phyloP scores from a whole-genome alignment of 2,113 vertebrate species.

The Barbus barbus region DNA sequence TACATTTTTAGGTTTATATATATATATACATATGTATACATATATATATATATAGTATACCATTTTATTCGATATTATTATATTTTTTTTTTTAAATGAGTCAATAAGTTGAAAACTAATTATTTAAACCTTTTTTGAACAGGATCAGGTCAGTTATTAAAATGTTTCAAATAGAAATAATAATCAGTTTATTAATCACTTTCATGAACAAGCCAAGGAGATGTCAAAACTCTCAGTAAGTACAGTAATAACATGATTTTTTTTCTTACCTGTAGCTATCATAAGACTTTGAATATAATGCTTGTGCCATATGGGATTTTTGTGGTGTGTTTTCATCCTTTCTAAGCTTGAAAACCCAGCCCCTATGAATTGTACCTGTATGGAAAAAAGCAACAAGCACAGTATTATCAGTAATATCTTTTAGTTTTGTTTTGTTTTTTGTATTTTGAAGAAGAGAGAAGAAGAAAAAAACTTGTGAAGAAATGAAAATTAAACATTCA shows the following conservation, averaged over 20 bases:
- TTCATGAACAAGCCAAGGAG: background rate
- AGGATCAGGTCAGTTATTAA: background rate
- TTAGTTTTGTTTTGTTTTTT: no score
- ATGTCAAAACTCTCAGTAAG: background rate
- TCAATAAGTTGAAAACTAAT: background rate
- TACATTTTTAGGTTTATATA: no score
- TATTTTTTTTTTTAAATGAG: no score
- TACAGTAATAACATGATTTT: background rate
- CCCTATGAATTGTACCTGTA: background rate
- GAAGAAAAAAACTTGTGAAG: background rate
- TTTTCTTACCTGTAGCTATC: background rate
- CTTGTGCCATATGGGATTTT: no score
- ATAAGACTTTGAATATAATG: background rate
- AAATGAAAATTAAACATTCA: background rate
- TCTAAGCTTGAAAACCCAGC: background rate
- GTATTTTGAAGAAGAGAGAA: background rate
- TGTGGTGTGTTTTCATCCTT: background rate
- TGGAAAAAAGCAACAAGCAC: background rate
- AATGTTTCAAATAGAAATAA: background rate
- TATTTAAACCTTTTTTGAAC: background rate
- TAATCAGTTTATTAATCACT: no score
- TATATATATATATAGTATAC: no score
- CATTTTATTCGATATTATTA: no score
- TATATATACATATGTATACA: no score
- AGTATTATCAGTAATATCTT: background rate